These are phyloP conservation scores for Drosophila sturtevanti DNA, from an alignment of 1,140 invertebrate genomes.

Conservation along the genomic window DNA sequence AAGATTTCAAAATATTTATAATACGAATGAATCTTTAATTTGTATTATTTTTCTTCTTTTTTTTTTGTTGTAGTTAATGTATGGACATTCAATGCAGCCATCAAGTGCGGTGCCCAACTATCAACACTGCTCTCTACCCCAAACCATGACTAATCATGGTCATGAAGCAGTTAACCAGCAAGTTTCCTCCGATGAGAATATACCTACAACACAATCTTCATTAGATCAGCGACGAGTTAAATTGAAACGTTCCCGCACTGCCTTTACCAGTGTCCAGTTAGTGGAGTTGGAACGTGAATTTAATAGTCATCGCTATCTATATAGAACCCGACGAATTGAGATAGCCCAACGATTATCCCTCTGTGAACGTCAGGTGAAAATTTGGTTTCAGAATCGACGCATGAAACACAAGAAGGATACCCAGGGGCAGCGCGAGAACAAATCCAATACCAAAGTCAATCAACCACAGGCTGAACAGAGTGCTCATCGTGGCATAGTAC, in stretches of 20 bases:
- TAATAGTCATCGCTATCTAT: slow-evolving; percentile 90
- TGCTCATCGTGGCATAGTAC: slow-evolving; percentile 71
- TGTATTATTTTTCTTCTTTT: neutral
- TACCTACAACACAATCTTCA: slow-evolving; percentile 40
- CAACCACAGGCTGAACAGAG: slow-evolving; percentile 69
- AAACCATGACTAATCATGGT: slow-evolving; percentile 28
- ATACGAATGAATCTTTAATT: neutral
- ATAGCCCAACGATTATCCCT: slow-evolving; percentile 89
- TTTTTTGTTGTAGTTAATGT: slow-evolving; percentile 62
- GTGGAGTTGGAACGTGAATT: slow-evolving; percentile 85
- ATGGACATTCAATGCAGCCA: slow-evolving; percentile 37
- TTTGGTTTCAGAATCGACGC: slow-evolving; percentile 87
- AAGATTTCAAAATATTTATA: neutral
- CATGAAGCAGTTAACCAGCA: slow-evolving; percentile 38
- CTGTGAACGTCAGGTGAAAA: slow-evolving; percentile 94
- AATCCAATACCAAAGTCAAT: slow-evolving; percentile 44
- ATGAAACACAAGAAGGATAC: slow-evolving; percentile 80
- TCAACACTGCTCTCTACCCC: slow-evolving; percentile 30
- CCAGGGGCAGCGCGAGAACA: slow-evolving; percentile 57
- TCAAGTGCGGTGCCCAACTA: slow-evolving; percentile 14
- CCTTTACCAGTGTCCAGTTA: slow-evolving; percentile 92
- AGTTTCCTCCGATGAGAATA: slow-evolving; percentile 69
- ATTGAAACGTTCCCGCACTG: slow-evolving; percentile 86
- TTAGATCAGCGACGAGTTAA: slow-evolving; percentile 59
- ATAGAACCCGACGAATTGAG: slow-evolving; percentile 90